A percentile compares a stretch with the other conserved stretches of the same genome.
Conservation (phyloP, 2,113 vertebrate genomes). For the Serranochromis macrocephalus region DNA sequence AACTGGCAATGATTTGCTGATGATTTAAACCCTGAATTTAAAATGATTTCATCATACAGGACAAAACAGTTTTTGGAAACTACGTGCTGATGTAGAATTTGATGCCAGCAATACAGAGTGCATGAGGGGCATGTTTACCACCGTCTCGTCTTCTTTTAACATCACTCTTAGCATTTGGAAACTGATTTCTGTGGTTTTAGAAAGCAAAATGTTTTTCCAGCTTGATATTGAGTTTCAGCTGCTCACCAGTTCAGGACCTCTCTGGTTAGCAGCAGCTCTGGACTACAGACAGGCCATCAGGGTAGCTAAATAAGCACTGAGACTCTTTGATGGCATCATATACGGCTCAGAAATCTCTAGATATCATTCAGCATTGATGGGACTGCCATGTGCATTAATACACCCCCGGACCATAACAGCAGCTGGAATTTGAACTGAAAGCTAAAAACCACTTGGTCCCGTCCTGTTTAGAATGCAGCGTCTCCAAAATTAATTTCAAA, state of each 20-base stretch:
- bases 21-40: neutral
- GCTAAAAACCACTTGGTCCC: neutral
- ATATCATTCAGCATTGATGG: neutral
- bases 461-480: neutral
- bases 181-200: neutral
- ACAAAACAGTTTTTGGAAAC: accelerated
- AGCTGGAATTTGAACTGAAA: neutral
- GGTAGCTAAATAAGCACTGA: neutral
- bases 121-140: neutral
- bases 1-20: neutral
- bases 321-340: neutral
- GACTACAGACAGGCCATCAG: neutral
- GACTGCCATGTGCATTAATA: neutral
- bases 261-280: neutral
- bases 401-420: neutral
- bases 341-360: accelerated
- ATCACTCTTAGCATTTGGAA: neutral
- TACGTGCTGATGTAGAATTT: accelerated
- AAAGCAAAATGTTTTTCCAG: neutral
- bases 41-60: neutral
- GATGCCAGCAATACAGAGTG: neutral
- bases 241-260: neutral
- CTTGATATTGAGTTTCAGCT: neutral
- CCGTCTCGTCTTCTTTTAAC: neutral
- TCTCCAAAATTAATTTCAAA: neutral